Base-by-base conservation (phyloP, 2,888 invertebrate genomes). In the Xestia rhomboidea region DNA sequence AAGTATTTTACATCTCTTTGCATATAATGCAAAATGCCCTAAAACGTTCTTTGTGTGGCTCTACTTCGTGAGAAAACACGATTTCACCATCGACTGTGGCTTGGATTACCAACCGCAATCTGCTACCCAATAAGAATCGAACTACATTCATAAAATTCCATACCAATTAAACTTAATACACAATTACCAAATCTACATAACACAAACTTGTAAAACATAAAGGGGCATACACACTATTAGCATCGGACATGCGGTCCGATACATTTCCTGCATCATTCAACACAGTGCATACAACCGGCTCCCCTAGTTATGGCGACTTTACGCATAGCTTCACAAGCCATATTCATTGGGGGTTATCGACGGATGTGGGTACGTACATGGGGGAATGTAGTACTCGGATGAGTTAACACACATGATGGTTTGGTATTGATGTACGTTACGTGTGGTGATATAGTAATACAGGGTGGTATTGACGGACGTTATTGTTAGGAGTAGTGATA, bases 291-390 rank as follows among this genome's bases (percentile, higher is more conserved):
- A 62, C 68, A 69, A 69, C 41, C 76, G 76, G 44, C 8, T 44
- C 21, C 64, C 68, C 80, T 11, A 62, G 62, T 30, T 46, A 79
- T 72, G 54, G 71, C 60, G 24, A 79, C 46, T 76, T 79, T 44
- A 80, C 81, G 82, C 81, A 66, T 75, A 69, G 68, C 34, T 84
- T 69, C 84, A 76, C 82, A 69, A 49, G 57, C 71, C n/a, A 49
- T 69, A 80, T 84, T 69, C 80, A 84, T 80, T 75, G 84, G 46
- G 74, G 75, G 76, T 74, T 79, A 70, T 63, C 68, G 24, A 63
- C n/a, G 44, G 27, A 51, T 67, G 64, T 54, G 46, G 62, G 51
- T 57, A 44, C 51, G 13, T 64, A 49, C 60, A 60, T 69, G 54
- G 57, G 73, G 46, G 64, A 44, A 83, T 74, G 51, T 60, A 30